Base-by-base conservation (phyloP, 2,113 vertebrate species). In the Rhodinocichla rosea region DNA sequence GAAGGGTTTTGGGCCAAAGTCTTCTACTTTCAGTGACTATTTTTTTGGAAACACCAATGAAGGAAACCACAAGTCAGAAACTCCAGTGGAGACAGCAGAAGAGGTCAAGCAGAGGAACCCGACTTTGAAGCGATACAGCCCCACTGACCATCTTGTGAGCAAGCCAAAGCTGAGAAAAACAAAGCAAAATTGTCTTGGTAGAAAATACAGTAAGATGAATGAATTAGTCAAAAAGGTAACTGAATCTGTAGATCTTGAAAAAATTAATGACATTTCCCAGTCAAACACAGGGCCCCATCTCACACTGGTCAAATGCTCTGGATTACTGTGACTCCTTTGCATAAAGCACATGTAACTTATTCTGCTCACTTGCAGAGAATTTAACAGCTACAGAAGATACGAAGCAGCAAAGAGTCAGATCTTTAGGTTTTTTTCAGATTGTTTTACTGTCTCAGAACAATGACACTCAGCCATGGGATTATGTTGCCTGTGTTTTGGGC, bases 161-260 rank as follows among this genome's bases (percentile, higher is more conserved):
- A 95, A 90, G 63, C 11, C 62, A 59, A 73, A 86, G 62, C 35
- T 87, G 67, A 96, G 89, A 59, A 74, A 64, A 33, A 88, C 83
- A 70, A 93, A 95, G 32, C 93, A 97, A 40, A 90, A 17, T 35
- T 99, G 99, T 92, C 69, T 83, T 75, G 94, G 89, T n/a, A 95
- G 94, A 81, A 97, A 95, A 32, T 97, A 93, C 53, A 97, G 82
- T 77, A 98, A 97, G 94, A 94, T 99, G 94, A 98, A 86, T 28
- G 97, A 97, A 59, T 85, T 98, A 83, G 98, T 95, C 91, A 94
- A 95, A 79, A 98, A 99, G 98, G 99, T 99, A 97, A 98, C 89
- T 63, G 62, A 45, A 37, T 33, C 13, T 21, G 8, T 44, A 59
- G 21, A 35, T n/a, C 27, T 64, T 55, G 15, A 7, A 65, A 85